Percentiles rank a stretch among this genome's conserved stretches.
Conservation (phyloP, 2,888 invertebrate species). For the Drosophila helvetica region DNA sequence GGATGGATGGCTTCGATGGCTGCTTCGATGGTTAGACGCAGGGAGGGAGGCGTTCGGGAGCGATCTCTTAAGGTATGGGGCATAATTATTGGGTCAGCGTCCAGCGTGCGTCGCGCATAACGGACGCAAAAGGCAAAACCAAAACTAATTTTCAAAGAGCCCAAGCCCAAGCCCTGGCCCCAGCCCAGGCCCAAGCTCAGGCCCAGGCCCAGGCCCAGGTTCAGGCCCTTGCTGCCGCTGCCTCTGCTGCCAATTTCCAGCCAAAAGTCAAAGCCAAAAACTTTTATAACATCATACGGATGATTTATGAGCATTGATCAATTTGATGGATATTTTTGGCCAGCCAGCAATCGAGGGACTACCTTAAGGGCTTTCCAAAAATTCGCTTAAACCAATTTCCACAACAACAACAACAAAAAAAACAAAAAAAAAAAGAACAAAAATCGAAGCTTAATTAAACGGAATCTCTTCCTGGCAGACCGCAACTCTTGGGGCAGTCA, state of each 20-base stretch:
- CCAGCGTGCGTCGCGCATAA: slow-evolving; percentile 56
- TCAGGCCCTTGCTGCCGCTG: slow-evolving; percentile 57
- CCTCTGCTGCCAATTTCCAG: slow-evolving; percentile 67
- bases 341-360: slow-evolving; percentile 40
- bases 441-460: slow-evolving; percentile 71
- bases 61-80: slow-evolving; percentile 15
- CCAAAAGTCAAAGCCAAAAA: slow-evolving; percentile 50
- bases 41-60: too few species aligned
- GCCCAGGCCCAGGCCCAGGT: slow-evolving; percentile 7
- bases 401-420: slow-evolving; percentile 45
- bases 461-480: slow-evolving; percentile 64
- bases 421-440: slow-evolving; percentile 6
- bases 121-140: slow-evolving; percentile 47
- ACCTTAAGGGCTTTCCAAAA: slow-evolving; percentile 77
- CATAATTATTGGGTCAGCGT: slow-evolving; percentile 82
- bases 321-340: slow-evolving; percentile 76
- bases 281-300: slow-evolving; percentile 53
- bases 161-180: slow-evolving; percentile 41
- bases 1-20: slow-evolving; percentile 12
- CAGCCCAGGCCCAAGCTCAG: slow-evolving; percentile 26
- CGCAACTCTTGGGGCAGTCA: slow-evolving; percentile 2
- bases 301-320: slow-evolving; percentile 83
- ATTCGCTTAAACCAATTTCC: slow-evolving; percentile 76
- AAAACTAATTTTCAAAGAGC: slow-evolving; percentile 70
- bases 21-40: slow-evolving; percentile 13